phyloP scores from a whole-genome alignment of 2,888 invertebrate species.

The Pollenia angustigena region DNA sequence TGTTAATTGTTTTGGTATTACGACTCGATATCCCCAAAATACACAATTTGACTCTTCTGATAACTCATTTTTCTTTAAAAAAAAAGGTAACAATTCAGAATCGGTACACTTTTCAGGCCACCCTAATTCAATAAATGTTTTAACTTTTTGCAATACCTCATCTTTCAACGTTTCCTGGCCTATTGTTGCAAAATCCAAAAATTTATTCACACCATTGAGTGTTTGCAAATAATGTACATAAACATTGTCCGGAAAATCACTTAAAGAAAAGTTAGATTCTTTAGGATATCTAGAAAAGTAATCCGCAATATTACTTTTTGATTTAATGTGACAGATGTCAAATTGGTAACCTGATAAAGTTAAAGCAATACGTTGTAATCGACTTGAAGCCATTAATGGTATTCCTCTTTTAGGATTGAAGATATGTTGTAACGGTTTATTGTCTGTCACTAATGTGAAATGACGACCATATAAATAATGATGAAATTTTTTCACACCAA shows the following conservation, averaged over 20 bases:
- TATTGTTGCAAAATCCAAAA: conserved; percentile 17
- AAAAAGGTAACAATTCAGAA: conserved; percentile 45
- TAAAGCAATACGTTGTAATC: conserved; percentile 74
- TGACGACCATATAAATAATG: conserved; percentile 45
- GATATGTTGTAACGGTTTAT: conserved; percentile 56
- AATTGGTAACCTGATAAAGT: conserved; percentile 74
- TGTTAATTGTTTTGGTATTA: too few species aligned
- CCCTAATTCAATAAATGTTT: not conserved
- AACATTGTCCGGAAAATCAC: not conserved
- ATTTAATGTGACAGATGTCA: conserved; percentile 72
- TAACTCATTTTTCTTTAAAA: conserved; percentile 52
- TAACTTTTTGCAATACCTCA: conserved; percentile 15
- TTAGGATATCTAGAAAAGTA: conserved; percentile 68
- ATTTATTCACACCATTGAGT: too few species aligned
- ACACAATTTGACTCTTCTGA: conserved; percentile 49
- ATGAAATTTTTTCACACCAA: conserved; percentile 79
- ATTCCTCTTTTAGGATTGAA: conserved; percentile 60
- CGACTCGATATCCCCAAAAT: conserved; percentile 45
- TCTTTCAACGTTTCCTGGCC: not conserved
- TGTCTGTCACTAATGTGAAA: conserved; percentile 64
- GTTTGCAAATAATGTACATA: too few species aligned
- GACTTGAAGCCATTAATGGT: conserved; percentile 76
- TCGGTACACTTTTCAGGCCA: conserved; percentile 53
- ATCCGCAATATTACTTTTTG: conserved; percentile 42
- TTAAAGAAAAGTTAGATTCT: not conserved